phyloP scores from a whole-genome alignment of 2,113 vertebrate species.

The Pterocles gutturalis region DNA sequence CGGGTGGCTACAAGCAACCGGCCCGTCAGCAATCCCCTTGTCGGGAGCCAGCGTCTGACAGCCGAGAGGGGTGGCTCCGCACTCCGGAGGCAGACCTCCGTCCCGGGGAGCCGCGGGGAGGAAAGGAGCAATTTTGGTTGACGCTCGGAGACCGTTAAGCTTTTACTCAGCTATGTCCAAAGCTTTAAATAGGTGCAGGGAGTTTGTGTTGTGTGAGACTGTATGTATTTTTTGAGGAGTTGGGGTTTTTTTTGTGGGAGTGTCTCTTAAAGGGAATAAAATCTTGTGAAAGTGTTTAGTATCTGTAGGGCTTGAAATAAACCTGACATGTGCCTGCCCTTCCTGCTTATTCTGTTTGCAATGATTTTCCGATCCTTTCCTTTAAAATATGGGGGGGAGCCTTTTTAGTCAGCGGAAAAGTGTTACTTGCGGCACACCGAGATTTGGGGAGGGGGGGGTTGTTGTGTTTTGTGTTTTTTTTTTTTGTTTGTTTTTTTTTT shows the following conservation, averaged over 20 bases:
- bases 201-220: not conserved
- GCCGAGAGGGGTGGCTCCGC: not conserved
- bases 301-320: not conserved
- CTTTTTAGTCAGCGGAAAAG: not conserved
- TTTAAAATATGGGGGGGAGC: accelerated
- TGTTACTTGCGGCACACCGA: not conserved
- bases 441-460: too few relatives aligned
- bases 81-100: not conserved
- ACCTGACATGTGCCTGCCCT: not conserved
- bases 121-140: not conserved
- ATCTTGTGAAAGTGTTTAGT: not conserved
- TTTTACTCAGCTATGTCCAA: not conserved
- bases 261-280: not conserved
- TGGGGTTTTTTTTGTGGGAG: not conserved
- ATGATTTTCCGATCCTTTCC: not conserved
- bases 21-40: not conserved
- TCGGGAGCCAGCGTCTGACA: not conserved
- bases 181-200: not conserved
- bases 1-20: not conserved
- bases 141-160: not conserved
- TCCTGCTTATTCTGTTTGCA: not conserved
- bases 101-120: not conserved
- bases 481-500: not conserved
- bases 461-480: too few relatives aligned
- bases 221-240: not conserved